Conservation (phyloP, 1,140 invertebrate species). For the Euura saliciscinereae region DNA sequence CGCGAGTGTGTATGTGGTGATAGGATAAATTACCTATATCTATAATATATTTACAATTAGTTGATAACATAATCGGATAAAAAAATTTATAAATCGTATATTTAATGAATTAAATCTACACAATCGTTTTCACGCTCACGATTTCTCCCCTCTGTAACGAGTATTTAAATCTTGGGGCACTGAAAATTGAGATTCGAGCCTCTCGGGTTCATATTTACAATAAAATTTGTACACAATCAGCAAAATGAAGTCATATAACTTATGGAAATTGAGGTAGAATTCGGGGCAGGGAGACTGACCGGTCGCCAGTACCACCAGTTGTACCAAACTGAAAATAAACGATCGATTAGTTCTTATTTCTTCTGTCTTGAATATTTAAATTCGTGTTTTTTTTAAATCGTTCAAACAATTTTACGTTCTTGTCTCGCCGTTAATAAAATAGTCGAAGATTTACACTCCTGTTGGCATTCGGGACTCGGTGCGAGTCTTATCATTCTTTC, state of each 20-base stretch:
- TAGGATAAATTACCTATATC: neutral
- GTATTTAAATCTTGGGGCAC: too few relatives aligned
- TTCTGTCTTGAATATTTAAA: neutral
- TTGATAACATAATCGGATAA: too few relatives aligned
- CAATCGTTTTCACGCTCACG: neutral
- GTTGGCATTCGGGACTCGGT: conserved; percentile 71
- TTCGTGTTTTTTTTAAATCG: neutral
- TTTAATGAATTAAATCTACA: neutral
- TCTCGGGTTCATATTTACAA: neutral
- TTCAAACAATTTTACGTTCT: conserved; percentile 66
- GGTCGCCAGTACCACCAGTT: conserved; percentile 87
- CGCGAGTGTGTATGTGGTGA: neutral
- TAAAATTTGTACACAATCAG: conserved; percentile 45
- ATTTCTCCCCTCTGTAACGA: neutral
- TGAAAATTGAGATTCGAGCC: too few relatives aligned
- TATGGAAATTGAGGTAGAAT: conserved; percentile 66
- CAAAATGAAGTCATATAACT: conserved; percentile 76
- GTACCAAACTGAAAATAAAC: conserved; percentile 74
- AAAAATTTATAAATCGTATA: neutral
- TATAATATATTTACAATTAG: too few relatives aligned
- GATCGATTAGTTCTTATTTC: conserved; percentile 8
- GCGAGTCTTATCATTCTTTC: conserved; percentile 67
- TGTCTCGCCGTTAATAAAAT: conserved; percentile 69
- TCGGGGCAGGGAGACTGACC: conserved; percentile 64
- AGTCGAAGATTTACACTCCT: conserved; percentile 68